phyloP scores from a whole-genome alignment of 2,888 invertebrate genomes.

The Sphecodes monilicornis region DNA sequence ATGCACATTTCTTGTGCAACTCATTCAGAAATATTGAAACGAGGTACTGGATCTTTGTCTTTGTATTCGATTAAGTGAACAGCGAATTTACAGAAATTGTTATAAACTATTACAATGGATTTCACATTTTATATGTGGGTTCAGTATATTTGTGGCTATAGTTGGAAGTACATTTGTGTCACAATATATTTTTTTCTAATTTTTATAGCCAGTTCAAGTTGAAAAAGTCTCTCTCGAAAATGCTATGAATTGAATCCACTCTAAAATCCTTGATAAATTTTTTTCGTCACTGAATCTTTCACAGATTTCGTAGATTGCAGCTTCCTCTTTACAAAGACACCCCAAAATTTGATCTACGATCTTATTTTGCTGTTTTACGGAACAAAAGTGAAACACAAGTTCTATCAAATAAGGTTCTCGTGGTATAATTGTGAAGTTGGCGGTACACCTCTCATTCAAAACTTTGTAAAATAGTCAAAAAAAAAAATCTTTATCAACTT shows the following conservation, averaged over 20 bases:
- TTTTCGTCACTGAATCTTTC: neutral
- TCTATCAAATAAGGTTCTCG: too few species aligned
- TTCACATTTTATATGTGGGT: too few species aligned
- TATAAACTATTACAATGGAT: too few species aligned
- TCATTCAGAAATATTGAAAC: neutral
- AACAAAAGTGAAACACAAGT: neutral
- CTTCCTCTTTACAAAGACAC: neutral
- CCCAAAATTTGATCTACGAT: neutral
- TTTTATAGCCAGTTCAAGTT: neutral
- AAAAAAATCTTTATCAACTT: too few species aligned
- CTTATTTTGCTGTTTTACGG: neutral
- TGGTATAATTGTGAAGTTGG: too few species aligned
- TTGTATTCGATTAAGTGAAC: too few species aligned
- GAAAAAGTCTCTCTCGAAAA: too few species aligned
- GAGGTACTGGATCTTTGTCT: too few species aligned
- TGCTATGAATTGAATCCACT: neutral
- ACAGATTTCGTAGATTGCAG: fast-evolving
- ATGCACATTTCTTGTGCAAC: neutral
- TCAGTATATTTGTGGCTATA: too few species aligned
- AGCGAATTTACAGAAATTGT: neutral
- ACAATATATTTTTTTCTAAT: neutral
- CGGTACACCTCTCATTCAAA: too few species aligned
- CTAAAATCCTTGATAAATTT: neutral
- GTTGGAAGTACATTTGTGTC: too few species aligned
- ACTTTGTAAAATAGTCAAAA: too few species aligned